Evolutionary conservation across 2,113 vertebrate species (phyloP).

Genomic region (Grammomys surdaster): DNA sequence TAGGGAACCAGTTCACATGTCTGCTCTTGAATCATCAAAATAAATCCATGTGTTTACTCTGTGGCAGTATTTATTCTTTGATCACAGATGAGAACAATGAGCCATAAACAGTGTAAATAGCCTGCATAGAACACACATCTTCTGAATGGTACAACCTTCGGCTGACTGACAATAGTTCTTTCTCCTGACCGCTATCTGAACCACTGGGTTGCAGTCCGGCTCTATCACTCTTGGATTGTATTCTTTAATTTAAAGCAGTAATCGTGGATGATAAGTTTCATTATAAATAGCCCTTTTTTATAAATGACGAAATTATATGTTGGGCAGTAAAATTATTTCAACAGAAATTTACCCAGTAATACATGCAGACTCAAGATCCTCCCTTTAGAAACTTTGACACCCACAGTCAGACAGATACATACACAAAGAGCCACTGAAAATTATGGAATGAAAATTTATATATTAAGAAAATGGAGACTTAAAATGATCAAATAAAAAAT

Average conservation of each 20-base stretch:
- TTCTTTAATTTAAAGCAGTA: neutral
- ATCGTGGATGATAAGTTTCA: neutral
- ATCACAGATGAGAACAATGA: neutral
- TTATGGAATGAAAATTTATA: neutral
- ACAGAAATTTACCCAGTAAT: neutral
- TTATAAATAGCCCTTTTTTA: neutral
- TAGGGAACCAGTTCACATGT: neutral
- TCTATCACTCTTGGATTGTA: neutral
- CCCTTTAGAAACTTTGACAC: neutral
- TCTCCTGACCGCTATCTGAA: neutral
- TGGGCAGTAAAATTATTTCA: constrained; percentile 15
- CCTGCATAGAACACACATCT: neutral
- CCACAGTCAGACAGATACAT: neutral
- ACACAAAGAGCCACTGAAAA: neutral
- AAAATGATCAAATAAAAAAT: neutral
- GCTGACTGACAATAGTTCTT: neutral
- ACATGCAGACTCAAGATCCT: neutral
- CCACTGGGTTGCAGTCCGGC: rapidly evolving
- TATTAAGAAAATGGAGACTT: neutral
- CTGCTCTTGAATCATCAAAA: neutral
- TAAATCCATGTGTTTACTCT: neutral
- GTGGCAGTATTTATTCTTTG: neutral
- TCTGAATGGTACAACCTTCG: neutral
- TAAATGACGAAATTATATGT: neutral
- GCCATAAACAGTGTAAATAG: neutral